A percentile compares a stretch with the other conserved stretches of the same genome.
Evolutionary conservation across 2,797 vertebrate genomes (phyloP).

Genomic region (Trichosurus vulpecula): DNA sequence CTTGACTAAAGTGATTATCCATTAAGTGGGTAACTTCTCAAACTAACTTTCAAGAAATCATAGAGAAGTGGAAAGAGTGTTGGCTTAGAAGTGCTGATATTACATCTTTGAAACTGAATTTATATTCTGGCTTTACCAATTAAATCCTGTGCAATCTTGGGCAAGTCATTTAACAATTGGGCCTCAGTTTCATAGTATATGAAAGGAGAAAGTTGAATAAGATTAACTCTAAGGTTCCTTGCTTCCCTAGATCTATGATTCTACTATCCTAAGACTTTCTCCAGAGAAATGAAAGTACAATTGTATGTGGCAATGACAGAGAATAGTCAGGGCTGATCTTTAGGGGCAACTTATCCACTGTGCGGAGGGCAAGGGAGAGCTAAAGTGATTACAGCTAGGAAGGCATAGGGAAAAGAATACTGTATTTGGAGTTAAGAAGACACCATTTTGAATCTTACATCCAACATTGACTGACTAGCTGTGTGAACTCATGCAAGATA

Average conservation of each 20-base stretch:
- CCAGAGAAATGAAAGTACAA: neutral
- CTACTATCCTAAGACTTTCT: neutral
- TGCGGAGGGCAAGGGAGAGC: accelerated
- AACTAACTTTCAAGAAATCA: constrained; percentile 68
- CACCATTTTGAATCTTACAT: neutral
- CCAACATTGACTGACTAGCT: neutral
- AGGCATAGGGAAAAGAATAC: neutral
- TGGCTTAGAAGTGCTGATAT: too few species aligned
- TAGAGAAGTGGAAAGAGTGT: constrained; percentile 45
- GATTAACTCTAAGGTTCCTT: neutral
- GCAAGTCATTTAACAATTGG: neutral
- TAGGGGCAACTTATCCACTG: neutral
- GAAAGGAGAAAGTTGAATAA: neutral
- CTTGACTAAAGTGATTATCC: constrained; percentile 47
- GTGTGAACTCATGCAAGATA: neutral
- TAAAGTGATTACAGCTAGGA: neutral
- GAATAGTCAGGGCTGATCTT: constrained; percentile 23
- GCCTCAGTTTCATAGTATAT: neutral
- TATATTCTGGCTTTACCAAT: neutral
- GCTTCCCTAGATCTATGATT: neutral
- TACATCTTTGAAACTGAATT: too few species aligned
- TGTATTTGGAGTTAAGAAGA: neutral
- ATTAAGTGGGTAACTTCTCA: constrained; percentile 57
- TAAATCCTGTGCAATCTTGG: neutral
- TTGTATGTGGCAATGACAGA: constrained; percentile 41